These are phyloP conservation scores for Nemoura dubitans DNA, from an alignment of 2,888 invertebrate species.

Conservation along the genomic window DNA sequence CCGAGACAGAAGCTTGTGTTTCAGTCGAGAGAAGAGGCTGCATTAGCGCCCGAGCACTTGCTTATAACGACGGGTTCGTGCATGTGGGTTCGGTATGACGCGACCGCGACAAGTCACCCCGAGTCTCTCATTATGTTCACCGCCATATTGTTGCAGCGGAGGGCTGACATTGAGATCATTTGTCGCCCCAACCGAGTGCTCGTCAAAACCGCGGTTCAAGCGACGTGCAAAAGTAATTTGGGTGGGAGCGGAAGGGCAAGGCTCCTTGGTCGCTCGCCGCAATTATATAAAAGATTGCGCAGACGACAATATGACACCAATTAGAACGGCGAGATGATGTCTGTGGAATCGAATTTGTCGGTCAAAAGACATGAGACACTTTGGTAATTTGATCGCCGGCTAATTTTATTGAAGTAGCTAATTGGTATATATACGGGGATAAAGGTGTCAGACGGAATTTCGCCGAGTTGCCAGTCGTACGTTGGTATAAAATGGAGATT, in stretches of 20 bases:
- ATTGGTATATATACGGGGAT: no score
- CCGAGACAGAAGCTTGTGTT: background rate
- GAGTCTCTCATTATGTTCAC: background rate
- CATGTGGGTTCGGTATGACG: background rate
- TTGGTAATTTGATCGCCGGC: background rate
- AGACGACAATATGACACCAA: background rate
- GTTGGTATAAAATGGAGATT: no score
- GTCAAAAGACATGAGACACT: background rate
- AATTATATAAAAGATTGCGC: background rate
- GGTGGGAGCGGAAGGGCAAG: background rate
- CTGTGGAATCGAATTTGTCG: background rate
- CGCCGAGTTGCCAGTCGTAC: no score
- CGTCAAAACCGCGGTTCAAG: background rate
- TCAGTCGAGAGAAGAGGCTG: background rate
- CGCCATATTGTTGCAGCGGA: background rate
- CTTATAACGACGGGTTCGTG: background rate
- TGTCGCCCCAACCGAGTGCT: background rate
- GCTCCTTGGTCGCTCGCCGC: background rate
- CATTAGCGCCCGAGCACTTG: background rate
- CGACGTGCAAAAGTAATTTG: background rate
- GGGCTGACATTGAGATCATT: background rate
- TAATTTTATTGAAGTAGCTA: background rate
- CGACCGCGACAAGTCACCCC: background rate
- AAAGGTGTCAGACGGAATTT: no score
- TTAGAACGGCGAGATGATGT: background rate